These are phyloP conservation scores for Hepsetus odoe DNA, from an alignment of 2,113 vertebrate species.

Conservation along the genomic window DNA sequence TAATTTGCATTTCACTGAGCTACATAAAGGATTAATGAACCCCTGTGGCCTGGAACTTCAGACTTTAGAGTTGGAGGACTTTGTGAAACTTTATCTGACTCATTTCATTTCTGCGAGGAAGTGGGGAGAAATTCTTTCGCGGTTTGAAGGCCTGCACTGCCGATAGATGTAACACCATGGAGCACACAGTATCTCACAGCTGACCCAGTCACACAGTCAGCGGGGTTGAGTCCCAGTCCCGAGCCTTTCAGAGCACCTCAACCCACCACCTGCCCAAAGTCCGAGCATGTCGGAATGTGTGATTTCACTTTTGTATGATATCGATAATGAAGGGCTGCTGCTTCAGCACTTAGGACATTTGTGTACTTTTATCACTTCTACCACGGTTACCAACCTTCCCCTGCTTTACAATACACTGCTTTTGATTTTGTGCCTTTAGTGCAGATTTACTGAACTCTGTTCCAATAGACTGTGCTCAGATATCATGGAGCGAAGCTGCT, in stretches of 20 bases:
- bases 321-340: too few relatives aligned
- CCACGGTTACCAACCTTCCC: too few relatives aligned
- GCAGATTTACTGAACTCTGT: too few relatives aligned
- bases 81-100: conserved; percentile 31
- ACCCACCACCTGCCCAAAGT: too few relatives aligned
- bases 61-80: neutral
- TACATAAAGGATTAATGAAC: conserved; percentile 24
- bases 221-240: neutral
- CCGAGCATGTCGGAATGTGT: too few relatives aligned
- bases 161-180: neutral
- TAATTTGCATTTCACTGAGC: conserved; percentile 5
- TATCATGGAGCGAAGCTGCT: too few relatives aligned
- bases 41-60: neutral
- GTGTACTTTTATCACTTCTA: too few relatives aligned
- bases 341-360: too few relatives aligned
- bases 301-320: too few relatives aligned
- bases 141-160: neutral
- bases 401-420: too few relatives aligned
- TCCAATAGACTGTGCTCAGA: too few relatives aligned
- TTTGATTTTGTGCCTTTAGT: too few relatives aligned
- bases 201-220: neutral
- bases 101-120: neutral
- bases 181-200: neutral
- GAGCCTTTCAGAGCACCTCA: neutral
- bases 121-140: neutral